Conservation (phyloP, 2,888 invertebrate species). For the Limnephilus marmoratus region DNA sequence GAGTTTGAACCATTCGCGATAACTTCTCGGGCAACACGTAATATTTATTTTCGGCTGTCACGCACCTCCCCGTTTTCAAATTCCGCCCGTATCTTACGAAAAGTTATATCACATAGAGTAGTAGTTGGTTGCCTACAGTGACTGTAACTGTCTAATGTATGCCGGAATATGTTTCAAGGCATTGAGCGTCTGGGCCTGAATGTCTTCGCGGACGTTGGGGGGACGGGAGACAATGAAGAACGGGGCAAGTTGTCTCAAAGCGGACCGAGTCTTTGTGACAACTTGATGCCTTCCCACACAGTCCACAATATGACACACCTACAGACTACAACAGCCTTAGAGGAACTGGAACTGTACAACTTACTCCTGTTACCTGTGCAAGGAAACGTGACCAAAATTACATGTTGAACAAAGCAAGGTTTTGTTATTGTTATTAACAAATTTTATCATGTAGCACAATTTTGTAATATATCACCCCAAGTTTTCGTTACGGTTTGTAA, state of each 20-base stretch:
- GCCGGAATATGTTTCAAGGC: slow-evolving; percentile 33
- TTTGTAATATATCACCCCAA: too few relatives aligned
- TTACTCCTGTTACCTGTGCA: background rate
- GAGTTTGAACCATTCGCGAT: background rate
- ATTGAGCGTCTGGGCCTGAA: slow-evolving; percentile 15
- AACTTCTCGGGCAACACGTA: background rate
- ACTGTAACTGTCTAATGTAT: slow-evolving; percentile 25
- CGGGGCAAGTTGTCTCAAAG: slow-evolving; percentile 53
- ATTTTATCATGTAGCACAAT: too few relatives aligned
- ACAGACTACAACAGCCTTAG: background rate
- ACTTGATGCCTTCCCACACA: slow-evolving; percentile 40
- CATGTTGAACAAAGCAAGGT: background rate
- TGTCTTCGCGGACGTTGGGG: slow-evolving; percentile 18
- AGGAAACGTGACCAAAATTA: slow-evolving; percentile 25
- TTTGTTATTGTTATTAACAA: background rate
- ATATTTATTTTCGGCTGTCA: background rate
- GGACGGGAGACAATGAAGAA: slow-evolving; percentile 32
- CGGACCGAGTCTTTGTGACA: slow-evolving; percentile 46
- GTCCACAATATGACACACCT: slow-evolving; percentile 21
- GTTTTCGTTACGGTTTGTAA: too few relatives aligned
- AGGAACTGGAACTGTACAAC: background rate
- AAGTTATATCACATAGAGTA: slow-evolving; percentile 36
- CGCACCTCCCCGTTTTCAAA: background rate
- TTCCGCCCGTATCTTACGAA: slow-evolving; percentile 20
- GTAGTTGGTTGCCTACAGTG: background rate